phyloP scores from a whole-genome alignment of 2,888 invertebrate genomes.

The Ichneumoninae sp. region DNA sequence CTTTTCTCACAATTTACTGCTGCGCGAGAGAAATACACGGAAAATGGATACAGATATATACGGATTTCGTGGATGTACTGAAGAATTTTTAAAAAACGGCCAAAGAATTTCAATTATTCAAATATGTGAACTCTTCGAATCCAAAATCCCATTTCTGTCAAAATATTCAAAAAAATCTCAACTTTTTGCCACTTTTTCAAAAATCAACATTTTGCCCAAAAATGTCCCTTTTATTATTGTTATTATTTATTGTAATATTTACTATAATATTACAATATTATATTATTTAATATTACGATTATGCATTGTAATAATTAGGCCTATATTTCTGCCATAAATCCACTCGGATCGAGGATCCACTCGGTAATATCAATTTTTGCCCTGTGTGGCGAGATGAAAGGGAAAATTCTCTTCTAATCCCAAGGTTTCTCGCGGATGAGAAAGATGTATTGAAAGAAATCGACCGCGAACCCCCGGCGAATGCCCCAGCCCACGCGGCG shows the following conservation, averaged over 20 bases:
- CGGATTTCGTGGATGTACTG: background rate
- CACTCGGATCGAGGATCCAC: too few relatives aligned
- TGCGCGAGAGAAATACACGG: background rate
- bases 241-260: too few relatives aligned
- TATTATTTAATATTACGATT: too few relatives aligned
- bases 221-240: too few relatives aligned
- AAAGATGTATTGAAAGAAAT: slow-evolving; percentile 27
- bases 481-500: background rate
- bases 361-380: too few relatives aligned
- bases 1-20: slow-evolving; percentile 9
- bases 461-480: slow-evolving; percentile 12
- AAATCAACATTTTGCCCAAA: too few relatives aligned
- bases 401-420: slow-evolving; percentile 47
- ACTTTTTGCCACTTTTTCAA: too few relatives aligned
- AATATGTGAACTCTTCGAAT: background rate
- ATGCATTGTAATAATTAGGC: too few relatives aligned
- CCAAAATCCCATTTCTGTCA: too few relatives aligned
- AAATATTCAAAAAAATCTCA: too few relatives aligned
- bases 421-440: background rate
- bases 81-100: background rate
- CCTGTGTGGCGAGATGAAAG: background rate
- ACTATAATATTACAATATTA: too few relatives aligned
- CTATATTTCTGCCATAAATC: too few relatives aligned
- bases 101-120: background rate
- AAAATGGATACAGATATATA: background rate